Percentiles rank a stretch among this genome's conserved stretches.
Conservation (phyloP, 1,140 invertebrate species). For the Delia radicum region DNA sequence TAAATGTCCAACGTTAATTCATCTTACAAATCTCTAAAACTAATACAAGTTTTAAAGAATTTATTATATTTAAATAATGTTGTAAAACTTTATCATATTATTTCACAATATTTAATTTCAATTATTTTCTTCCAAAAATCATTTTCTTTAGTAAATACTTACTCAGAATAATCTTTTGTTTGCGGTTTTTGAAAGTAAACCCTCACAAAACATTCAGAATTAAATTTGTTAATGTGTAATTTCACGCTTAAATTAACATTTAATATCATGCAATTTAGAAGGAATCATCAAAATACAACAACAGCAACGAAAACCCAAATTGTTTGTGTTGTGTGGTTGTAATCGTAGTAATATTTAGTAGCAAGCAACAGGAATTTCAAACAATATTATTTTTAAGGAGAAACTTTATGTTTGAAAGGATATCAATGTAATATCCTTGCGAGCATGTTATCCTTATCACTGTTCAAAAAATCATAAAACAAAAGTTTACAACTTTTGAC, state of each 20-base stretch:
- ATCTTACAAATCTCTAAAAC: too few species aligned
- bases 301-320: background rate
- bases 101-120: too few species aligned
- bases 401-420: conserved; percentile 1
- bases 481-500: conserved; percentile 38
- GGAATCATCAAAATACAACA: background rate
- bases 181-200: background rate
- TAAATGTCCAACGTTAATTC: too few species aligned
- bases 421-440: conserved; percentile 25
- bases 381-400: background rate
- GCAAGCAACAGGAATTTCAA: conserved; percentile 19
- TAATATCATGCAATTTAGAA: conserved; percentile 35
- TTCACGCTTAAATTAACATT: conserved; percentile 50
- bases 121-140: background rate
- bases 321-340: background rate
- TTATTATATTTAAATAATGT: too few species aligned
- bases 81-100: too few species aligned
- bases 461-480: conserved; percentile 34
- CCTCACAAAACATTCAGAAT: background rate
- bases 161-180: background rate
- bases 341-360: background rate
- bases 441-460: conserved; percentile 32
- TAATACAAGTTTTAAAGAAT: too few species aligned
- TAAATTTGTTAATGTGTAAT: conserved; percentile 33
- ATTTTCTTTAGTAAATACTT: background rate